Percentiles rank a stretch among this genome's conserved stretches.
Evolutionary conservation across 2,797 vertebrate genomes (phyloP).

Genomic region (Notolepis coatsorum): DNA sequence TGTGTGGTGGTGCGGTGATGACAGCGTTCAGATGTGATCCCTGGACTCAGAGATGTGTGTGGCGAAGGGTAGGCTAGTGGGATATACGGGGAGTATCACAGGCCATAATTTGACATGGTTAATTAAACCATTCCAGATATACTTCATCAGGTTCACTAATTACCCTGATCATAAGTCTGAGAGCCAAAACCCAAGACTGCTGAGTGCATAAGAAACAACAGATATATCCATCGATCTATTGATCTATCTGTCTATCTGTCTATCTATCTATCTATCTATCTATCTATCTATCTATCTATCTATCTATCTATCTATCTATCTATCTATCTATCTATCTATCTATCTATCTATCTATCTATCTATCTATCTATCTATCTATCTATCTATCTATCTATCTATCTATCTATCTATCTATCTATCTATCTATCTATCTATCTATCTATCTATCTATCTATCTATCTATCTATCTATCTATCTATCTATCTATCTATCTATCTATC

Average conservation of each 20-base stretch:
- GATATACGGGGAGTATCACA: slow-evolving; percentile 16
- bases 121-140: slow-evolving; percentile 20
- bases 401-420: background rate
- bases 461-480: background rate
- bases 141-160: slow-evolving; percentile 27
- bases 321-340: background rate
- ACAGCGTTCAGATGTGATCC: slow-evolving; percentile 19
- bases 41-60: slow-evolving; percentile 1
- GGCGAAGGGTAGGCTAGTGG: background rate
- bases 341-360: background rate
- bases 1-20: slow-evolving; percentile 6
- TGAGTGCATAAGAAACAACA: slow-evolving; percentile 36
- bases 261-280: slow-evolving; percentile 26
- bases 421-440: background rate
- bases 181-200: slow-evolving; percentile 36
- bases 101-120: slow-evolving; percentile 30
- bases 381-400: background rate
- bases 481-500: background rate
- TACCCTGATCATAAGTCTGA: slow-evolving; percentile 18
- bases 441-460: background rate
- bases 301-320: slow-evolving; percentile 18
- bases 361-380: background rate
- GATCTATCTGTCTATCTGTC: slow-evolving; percentile 5
- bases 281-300: slow-evolving; percentile 5
- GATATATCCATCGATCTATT: slow-evolving; percentile 35